These are phyloP conservation scores for Peribatodes rhomboidaria DNA, from an alignment of 2,888 invertebrate species.

Conservation along the genomic window DNA sequence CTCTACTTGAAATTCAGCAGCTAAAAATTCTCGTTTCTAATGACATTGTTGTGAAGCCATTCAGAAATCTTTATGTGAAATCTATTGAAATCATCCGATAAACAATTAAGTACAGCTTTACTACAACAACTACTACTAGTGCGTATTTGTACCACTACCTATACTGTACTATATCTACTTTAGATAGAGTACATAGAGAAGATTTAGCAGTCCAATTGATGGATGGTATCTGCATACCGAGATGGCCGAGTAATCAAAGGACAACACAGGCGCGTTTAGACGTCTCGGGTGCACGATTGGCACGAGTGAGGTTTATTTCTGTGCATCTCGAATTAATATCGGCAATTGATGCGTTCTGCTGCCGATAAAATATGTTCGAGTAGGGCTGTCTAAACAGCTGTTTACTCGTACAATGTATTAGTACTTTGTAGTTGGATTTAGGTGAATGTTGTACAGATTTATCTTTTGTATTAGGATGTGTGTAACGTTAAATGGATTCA, in stretches of 20 bases:
- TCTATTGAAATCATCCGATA: too few relatives aligned
- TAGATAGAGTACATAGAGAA: background rate
- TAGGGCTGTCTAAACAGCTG: conserved; percentile 6
- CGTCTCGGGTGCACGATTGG: conserved; percentile 51
- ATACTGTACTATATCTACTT: too few relatives aligned
- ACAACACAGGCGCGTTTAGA: conserved; percentile 44
- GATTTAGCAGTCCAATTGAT: background rate
- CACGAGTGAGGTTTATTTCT: conserved; percentile 62
- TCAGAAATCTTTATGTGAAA: too few relatives aligned
- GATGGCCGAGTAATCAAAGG: conserved; percentile 36
- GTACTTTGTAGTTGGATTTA: background rate
- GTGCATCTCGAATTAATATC: conserved; percentile 52
- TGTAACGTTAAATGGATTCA: too few relatives aligned
- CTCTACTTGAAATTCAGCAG: too few relatives aligned
- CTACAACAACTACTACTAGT: too few relatives aligned
- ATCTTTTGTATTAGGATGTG: too few relatives aligned
- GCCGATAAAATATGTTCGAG: conserved; percentile 12
- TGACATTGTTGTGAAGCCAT: too few relatives aligned
- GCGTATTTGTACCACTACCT: too few relatives aligned
- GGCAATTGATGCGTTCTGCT: conserved; percentile 52
- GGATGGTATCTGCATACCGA: conserved; percentile 12
- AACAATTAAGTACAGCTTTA: too few relatives aligned
- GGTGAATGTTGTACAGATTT: too few relatives aligned
- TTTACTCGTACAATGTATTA: background rate
- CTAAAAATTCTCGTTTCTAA: too few relatives aligned